Evolutionary conservation across 1,140 invertebrate species (phyloP), one percentile per base, ranked within the genome.

Genomic region (Drosophila kepulauana): DNA sequence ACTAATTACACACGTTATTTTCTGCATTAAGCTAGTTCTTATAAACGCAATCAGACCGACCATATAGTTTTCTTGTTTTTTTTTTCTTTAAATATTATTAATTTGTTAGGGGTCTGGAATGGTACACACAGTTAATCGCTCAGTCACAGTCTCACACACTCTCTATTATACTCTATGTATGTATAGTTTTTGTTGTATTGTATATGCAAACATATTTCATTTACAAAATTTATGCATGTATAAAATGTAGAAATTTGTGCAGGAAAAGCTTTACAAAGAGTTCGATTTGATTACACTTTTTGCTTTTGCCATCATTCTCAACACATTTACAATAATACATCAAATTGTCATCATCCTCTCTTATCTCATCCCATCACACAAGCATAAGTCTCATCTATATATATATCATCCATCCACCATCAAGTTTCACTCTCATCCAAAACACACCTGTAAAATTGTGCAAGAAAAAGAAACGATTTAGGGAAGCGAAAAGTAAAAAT

Each of bases 211-310:
- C 79, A 59, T 63, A 65, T 64, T 49, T 72, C 25, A 35, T 56
- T 72, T 59, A 67, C 28, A 66, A 72, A 72, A 43, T 49, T 58
- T 16, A 57, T 62, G 61, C 28, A 58, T 75, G 45, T 79, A 78
- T 78, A 81, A 81, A 61, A 76, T 58, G 52, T 79, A 77, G 63
- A 88, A 82, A 82, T 77, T 74, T 82, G 68, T 82, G 80, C 79
- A 77, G 78, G 74, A 69, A 66, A 52, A 82, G 52, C 68, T 62
- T 35, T 57, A 4, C 10, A 49, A 28, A 30, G 38, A 30, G 38
- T 61, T 33, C 30, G 46, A 62, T 41, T 78, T 52, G 45, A 16
- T 76, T 59, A 33, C 64, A 48, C 48, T 46, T 67, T 25, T 51
- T 52, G 63, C 28, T 51, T 46, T 25, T 38, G 6, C 13, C 41